Evolutionary conservation across 2,888 invertebrate genomes (phyloP), one percentile per base, ranked within the genome.

Genomic region (Girardia tigrina): DNA sequence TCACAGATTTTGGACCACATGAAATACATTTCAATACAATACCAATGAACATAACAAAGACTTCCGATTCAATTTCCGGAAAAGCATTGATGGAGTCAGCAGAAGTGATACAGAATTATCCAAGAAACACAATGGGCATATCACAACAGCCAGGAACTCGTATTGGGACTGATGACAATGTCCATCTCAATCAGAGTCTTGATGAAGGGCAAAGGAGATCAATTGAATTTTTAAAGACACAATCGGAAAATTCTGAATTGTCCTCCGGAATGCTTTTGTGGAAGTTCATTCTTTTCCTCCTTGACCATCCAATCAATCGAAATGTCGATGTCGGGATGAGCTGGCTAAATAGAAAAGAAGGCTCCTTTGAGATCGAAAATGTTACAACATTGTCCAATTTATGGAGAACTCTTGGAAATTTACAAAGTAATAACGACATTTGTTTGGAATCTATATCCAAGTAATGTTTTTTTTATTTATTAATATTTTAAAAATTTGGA

Each of bases 241-340:
- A 16, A 6, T 56, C 56, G 4, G 20, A 56, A 20, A n/a, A n/a
- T n/a, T n/a, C 56, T 2, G 56, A 56, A 56, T 56, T 56, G 56
- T 20, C n/a, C n/a, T 4, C 56, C n/a, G 56, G 23, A 20, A 20
- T 56, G n/a, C n/a, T 56, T 20, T 56, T 56, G 4, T 56, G 56
- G 56, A 56, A 56, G n/a, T 56, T 56, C 56, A 56, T 56, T 56
- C n/a, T 56, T 6, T 56, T 56, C 23, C 56, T 56, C 4, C 56
- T 56, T n/a, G 56, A 56, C n/a, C 56, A 56, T 56, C 56, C 56
- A n/a, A 56, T 56, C 8, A 56, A 56, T 56, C n/a, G 23, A 8
- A 56, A 56, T 56, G 8, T 56, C 4, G n/a, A 56, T 56, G 56
- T 56, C 23, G 56, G 56, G n/a, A 2, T 56, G 4, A 56, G 23